Evolutionary conservation across 2,888 invertebrate genomes (phyloP), one percentile per base, ranked within the genome.

Genomic region (Drosophila setosimentum): DNA sequence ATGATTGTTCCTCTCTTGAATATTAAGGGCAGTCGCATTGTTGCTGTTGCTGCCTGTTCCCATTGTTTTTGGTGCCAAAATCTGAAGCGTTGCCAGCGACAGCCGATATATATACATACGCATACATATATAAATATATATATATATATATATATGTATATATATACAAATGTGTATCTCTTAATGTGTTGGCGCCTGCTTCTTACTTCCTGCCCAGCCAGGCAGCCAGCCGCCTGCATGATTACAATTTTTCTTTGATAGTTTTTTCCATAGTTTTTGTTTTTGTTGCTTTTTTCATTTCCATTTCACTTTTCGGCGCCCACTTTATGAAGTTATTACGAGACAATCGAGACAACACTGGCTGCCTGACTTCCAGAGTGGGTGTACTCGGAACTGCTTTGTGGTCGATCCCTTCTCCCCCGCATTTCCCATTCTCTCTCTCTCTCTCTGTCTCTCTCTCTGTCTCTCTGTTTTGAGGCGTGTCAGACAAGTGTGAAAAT

Each of bases 311-410:
- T 83, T 80, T 71, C n/a, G 81, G 50, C 73, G 74, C 70, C 74
- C 64, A 79, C 58, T 73, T 87, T 78, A 84, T 89, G 51, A 87
- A 83, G 85, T 89, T 89, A 83, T 84, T 89, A 89, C 64, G 57
- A 67, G 73, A 64, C 78, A 68, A 53, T 11, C 37, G 24, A 33
- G 50, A 57, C 27, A 55, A 18, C 60, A 1, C 37, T 21, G n/a
- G 32, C 62, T 51, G 10, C 8, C 3, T n/a, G 35, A 32, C 63
- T 54, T 42, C 21, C 24, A 49, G 50, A 60, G 73, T 82, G 82
- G 87, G 82, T 84, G 87, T 82, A 82, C 66, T 84, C 87, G 87
- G 89, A 87, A 87, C 67, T 73, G 50, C 33, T 8, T 18, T 10
- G 54, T 24, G 54, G 54, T 37, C 37, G 27, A 13, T 37, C 1